Conservation (phyloP, 2,113 vertebrate species). For the Pristiophorus japonicus region DNA sequence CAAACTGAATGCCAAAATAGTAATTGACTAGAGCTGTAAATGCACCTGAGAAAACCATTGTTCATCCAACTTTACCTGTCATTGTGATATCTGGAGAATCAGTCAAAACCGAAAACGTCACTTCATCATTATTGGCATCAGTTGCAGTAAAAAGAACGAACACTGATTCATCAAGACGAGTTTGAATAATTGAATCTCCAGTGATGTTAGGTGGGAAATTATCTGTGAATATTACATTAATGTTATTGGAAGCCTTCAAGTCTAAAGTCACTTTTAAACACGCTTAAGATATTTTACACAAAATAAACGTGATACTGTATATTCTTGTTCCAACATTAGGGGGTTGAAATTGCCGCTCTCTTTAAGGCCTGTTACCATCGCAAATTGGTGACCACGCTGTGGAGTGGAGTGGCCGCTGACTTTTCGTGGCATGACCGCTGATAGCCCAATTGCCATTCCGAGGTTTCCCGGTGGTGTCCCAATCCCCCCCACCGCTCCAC, state of each 20-base stretch:
- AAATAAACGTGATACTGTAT: neutral
- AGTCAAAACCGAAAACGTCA: constrained; percentile 40
- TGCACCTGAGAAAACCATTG: neutral
- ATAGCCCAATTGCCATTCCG: too few species aligned
- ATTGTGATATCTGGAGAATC: constrained; percentile 42
- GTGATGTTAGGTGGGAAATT: constrained; percentile 44
- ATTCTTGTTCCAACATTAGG: neutral
- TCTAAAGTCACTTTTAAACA: neutral
- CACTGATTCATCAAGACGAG: constrained; percentile 25
- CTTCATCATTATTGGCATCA: constrained; percentile 39
- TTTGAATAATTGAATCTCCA: constrained; percentile 34
- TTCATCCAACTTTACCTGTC: constrained; percentile 36
- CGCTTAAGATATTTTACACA: neutral
- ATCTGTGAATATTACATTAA: constrained; percentile 36
- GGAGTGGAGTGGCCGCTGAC: too few species aligned
- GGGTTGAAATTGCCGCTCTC: too few species aligned
- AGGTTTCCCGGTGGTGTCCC: too few species aligned
- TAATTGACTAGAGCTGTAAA: neutral
- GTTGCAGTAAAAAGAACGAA: constrained; percentile 36
- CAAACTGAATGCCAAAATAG: neutral
- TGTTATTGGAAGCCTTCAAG: neutral
- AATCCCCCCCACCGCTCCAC: too few species aligned
- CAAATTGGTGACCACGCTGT: too few species aligned
- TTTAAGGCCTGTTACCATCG: too few species aligned
- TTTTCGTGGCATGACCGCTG: too few species aligned